These are phyloP conservation scores for Scarus forsteni DNA, from an alignment of 2,797 vertebrate genomes.

Conservation along the genomic window DNA sequence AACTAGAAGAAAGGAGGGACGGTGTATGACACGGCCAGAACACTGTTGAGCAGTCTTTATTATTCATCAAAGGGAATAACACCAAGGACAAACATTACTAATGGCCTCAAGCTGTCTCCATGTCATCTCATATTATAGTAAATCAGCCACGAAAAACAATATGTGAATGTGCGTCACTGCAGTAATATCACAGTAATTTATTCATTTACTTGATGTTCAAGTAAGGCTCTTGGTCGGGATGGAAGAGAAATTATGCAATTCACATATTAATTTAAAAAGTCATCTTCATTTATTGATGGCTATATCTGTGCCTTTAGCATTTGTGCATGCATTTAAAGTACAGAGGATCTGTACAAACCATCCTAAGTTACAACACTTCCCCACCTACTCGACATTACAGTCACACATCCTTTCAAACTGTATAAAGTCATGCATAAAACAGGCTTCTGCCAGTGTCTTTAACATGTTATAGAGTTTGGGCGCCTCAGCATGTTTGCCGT, in stretches of 20 bases:
- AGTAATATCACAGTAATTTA: constrained; percentile 53
- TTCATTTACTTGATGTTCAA: constrained; percentile 46
- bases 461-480: neutral
- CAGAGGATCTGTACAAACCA: too few relatives aligned
- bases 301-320: neutral
- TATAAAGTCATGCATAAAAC: neutral
- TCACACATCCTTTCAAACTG: neutral
- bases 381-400: too few relatives aligned
- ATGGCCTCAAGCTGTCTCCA: constrained; percentile 52
- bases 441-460: too few relatives aligned
- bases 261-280: constrained; percentile 6
- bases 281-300: neutral
- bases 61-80: constrained; percentile 68
- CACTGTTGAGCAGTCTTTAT: constrained; percentile 57
- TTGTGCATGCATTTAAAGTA: too few relatives aligned
- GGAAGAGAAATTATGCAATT: neutral
- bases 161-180: constrained; percentile 42
- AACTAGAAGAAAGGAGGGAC: constrained; percentile 28
- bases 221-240: constrained; percentile 10
- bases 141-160: constrained; percentile 58
- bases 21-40: constrained; percentile 16
- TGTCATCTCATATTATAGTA: constrained; percentile 63
- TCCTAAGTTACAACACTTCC: too few relatives aligned
- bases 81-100: constrained; percentile 68
- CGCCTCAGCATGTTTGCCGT: constrained; percentile 1